Conservation (phyloP, 2,797 vertebrate species). For the Lacerta viridis region DNA sequence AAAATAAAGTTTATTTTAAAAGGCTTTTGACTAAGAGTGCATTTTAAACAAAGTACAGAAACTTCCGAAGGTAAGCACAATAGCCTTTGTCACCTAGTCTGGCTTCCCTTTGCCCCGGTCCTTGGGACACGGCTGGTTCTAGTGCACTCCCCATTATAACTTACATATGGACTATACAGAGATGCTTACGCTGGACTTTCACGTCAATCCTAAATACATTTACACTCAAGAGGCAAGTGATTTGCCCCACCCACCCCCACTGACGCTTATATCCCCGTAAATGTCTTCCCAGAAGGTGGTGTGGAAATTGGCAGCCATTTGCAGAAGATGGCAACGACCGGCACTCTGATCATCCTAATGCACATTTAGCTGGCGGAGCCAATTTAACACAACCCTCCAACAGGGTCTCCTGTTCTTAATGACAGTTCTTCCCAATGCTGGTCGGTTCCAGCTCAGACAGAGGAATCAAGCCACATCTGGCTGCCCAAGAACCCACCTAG, state of each 20-base stretch:
- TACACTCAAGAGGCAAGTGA: slow-evolving; percentile 13
- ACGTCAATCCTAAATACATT: slow-evolving; percentile 19
- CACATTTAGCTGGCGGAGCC: neutral
- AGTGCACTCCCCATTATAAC: slow-evolving; percentile 21
- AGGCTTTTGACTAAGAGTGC: slow-evolving; percentile 52
- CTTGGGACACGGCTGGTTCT: neutral
- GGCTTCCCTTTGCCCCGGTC: slow-evolving; percentile 11
- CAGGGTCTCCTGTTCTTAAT: neutral
- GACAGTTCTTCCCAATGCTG: neutral
- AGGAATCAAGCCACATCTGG: neutral
- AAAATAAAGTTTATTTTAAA: slow-evolving; percentile 55
- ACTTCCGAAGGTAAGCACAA: slow-evolving; percentile 30
- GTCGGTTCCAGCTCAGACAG: neutral
- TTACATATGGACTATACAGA: slow-evolving; percentile 33
- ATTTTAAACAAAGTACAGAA: slow-evolving; percentile 46
- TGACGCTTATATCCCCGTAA: neutral
- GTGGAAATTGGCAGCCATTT: neutral
- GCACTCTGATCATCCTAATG: too few relatives aligned
- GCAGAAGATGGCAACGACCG: neutral
- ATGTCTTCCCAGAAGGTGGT: neutral
- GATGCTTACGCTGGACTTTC: slow-evolving; percentile 20
- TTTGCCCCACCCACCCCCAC: neutral
- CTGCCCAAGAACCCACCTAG: neutral
- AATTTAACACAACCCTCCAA: neutral
- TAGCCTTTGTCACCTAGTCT: slow-evolving; percentile 8